phyloP scores from a whole-genome alignment of 2,888 invertebrate genomes.

The Sericinus montela region DNA sequence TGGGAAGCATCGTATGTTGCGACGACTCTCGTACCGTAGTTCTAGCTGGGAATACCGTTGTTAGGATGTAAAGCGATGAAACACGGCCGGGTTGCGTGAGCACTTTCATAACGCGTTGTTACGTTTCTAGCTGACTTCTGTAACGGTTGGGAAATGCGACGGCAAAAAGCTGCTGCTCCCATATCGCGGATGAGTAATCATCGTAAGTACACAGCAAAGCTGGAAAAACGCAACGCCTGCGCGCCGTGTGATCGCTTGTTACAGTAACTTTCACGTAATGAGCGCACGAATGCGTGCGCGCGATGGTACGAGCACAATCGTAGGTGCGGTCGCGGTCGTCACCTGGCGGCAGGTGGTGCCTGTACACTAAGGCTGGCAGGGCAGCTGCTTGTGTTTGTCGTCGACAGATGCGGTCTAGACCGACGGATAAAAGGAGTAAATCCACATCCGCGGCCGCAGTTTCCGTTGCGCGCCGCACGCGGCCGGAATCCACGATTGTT shows the following conservation, averaged over 20 bases:
- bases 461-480: constrained; percentile 61
- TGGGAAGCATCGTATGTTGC: constrained; percentile 21
- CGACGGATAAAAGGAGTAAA: constrained; percentile 68
- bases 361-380: constrained; percentile 43
- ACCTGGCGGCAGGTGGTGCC: constrained; percentile 70
- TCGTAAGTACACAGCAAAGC: constrained; percentile 31
- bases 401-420: constrained; percentile 75
- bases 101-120: constrained; percentile 73
- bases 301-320: constrained; percentile 12
- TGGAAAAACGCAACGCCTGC: constrained; percentile 41
- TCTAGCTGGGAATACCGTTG: constrained; percentile 42
- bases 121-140: constrained; percentile 68
- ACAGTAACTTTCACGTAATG: constrained; percentile 57
- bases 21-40: constrained; percentile 37
- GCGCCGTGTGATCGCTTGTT: constrained; percentile 54
- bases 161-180: constrained; percentile 69
- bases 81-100: constrained; percentile 46
- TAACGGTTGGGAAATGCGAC: constrained; percentile 62
- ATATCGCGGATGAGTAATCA: constrained; percentile 64
- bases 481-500: constrained; percentile 70
- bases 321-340: constrained; percentile 27
- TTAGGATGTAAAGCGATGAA: constrained; percentile 59
- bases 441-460: constrained; percentile 58
- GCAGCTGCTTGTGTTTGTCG: constrained; percentile 59
- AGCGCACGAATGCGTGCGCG: constrained; percentile 27